phyloP scores from a whole-genome alignment of 1,140 invertebrate species.

The Zophobas morio region DNA sequence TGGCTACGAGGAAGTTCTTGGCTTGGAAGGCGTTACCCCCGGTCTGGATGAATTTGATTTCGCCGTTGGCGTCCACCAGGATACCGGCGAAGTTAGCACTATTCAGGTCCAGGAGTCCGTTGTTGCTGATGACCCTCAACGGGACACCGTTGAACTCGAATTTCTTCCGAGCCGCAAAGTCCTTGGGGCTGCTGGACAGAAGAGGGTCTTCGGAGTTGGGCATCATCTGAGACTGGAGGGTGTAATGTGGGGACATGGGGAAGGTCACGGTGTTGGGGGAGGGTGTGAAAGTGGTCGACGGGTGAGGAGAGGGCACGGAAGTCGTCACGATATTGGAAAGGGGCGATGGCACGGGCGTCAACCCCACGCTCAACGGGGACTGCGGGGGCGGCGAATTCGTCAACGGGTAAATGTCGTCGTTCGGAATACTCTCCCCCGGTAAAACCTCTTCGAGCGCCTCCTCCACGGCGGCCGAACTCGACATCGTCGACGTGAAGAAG shows the following conservation, averaged over 20 bases:
- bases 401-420: constrained; percentile 75
- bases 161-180: constrained; percentile 77
- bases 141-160: constrained; percentile 74
- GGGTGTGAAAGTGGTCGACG: constrained; percentile 68
- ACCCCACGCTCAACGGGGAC: constrained; percentile 70
- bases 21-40: constrained; percentile 60
- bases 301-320: constrained; percentile 72
- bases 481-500: constrained; percentile 89
- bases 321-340: constrained; percentile 69
- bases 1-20: constrained; percentile 71
- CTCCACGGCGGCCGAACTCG: constrained; percentile 86
- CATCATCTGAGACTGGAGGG: constrained; percentile 83
- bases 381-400: constrained; percentile 77
- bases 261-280: constrained; percentile 64
- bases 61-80: constrained; percentile 76
- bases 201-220: constrained; percentile 88
- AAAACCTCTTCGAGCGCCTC: constrained; percentile 85
- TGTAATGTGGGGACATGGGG: constrained; percentile 71
- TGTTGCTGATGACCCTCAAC: constrained; percentile 75
- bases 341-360: constrained; percentile 74
- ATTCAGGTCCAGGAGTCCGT: constrained; percentile 74
- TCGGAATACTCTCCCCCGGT: constrained; percentile 78
- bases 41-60: constrained; percentile 76
- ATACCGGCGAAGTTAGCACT: constrained; percentile 74
- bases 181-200: constrained; percentile 84